phyloP scores from a whole-genome alignment of 1,140 invertebrate species.

The Gryllus bimaculatus region DNA sequence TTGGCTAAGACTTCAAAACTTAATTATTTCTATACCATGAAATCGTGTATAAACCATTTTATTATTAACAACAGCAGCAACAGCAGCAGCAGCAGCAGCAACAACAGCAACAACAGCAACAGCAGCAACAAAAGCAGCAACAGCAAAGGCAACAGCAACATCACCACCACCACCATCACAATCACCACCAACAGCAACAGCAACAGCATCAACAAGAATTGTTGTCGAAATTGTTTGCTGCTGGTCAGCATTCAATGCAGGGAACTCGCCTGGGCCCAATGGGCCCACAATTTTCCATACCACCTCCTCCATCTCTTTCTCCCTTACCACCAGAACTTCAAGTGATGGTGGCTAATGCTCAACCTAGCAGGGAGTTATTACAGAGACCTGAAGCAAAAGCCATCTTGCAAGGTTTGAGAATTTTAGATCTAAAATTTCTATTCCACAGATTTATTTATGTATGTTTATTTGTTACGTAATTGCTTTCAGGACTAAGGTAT shows the following conservation, averaged over 20 bases:
- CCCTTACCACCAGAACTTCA: conserved; percentile 45
- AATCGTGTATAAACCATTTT: no score
- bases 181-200: conserved; percentile 39
- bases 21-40: no score
- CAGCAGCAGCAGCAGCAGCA: conserved; percentile 18
- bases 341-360: conserved; percentile 41
- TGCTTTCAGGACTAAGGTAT: conserved; percentile 47
- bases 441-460: neutral
- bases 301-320: conserved; percentile 23
- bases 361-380: conserved; percentile 47
- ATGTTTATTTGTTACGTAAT: neutral
- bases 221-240: conserved; percentile 10
- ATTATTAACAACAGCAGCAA: no score
- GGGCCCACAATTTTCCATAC: conserved; percentile 8
- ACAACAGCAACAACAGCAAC: conserved; percentile 31
- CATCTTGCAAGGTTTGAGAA: conserved; percentile 49
- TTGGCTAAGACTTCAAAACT: no score
- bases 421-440: no score
- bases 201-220: conserved; percentile 36
- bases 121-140: conserved; percentile 33
- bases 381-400: conserved; percentile 62
- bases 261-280: conserved; percentile 15
- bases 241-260: conserved; percentile 26
- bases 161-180: conserved; percentile 31
- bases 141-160: conserved; percentile 36